Conservation (phyloP, 2,888 invertebrate genomes). For the Argyresthia albistria region DNA sequence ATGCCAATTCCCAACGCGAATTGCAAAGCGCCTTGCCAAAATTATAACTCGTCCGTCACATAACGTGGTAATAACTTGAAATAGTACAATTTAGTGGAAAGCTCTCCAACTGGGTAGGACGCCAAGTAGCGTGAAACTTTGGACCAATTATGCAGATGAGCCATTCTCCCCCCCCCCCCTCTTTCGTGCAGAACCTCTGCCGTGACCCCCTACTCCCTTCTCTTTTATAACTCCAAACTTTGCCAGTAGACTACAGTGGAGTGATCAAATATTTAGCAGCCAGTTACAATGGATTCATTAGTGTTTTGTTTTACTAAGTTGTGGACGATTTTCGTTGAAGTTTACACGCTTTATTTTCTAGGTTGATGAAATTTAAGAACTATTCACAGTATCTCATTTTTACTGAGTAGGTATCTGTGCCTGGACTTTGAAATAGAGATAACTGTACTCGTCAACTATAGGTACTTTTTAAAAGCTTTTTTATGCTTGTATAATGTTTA, state of each 20-base stretch:
- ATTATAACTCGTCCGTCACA: constrained; percentile 16
- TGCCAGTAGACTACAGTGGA: constrained; percentile 34
- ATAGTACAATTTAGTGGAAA: constrained; percentile 31
- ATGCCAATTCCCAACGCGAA: no score
- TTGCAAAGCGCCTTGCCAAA: constrained; percentile 6
- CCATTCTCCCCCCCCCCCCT: no score
- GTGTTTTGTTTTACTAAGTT: background rate
- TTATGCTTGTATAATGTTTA: no score
- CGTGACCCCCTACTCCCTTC: background rate
- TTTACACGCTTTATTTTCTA: no score
- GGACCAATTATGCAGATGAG: constrained; percentile 53
- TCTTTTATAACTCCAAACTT: constrained; percentile 36
- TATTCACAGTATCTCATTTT: no score
- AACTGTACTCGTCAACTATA: no score
- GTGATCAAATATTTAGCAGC: constrained; percentile 30
- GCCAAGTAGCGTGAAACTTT: constrained; percentile 17
- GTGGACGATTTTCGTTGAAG: background rate
- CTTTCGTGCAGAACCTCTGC: no score
- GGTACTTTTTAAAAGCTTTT: no score
- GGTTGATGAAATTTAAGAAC: no score
- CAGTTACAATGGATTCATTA: background rate
- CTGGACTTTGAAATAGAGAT: no score
- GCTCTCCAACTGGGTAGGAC: constrained; percentile 20
- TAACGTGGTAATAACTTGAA: constrained; percentile 20
- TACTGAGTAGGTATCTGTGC: no score